Conservation (phyloP, 2,113 vertebrate species). For the Grammomys dolichurus region DNA sequence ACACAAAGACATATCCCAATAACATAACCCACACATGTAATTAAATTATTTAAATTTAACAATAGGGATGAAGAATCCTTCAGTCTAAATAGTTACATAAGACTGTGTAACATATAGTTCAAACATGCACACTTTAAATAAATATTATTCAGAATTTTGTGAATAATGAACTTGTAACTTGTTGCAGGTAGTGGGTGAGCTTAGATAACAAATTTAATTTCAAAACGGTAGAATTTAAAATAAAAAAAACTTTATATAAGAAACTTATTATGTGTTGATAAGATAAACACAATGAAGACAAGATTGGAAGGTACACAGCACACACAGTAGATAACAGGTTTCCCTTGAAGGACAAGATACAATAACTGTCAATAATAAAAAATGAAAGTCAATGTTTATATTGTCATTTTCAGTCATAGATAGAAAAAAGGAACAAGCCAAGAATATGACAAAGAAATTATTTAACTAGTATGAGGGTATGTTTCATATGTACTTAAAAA, state of each 20-base stretch:
- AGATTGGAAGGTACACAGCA: not conserved
- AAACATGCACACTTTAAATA: not conserved
- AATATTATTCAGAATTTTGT: not conserved
- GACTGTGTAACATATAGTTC: not conserved
- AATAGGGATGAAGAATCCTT: not conserved
- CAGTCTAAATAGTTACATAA: not conserved
- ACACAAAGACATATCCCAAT: not conserved
- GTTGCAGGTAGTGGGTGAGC: not conserved
- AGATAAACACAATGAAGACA: not conserved
- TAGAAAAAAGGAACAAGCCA: not conserved
- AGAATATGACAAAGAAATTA: too few species aligned
- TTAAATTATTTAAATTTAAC: not conserved
- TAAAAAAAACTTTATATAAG: not conserved
- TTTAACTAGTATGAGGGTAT: not conserved
- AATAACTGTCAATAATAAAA: not conserved
- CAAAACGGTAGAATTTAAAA: constrained; percentile 11
- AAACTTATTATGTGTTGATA: not conserved
- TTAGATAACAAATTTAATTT: not conserved
- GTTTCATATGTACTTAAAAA: not conserved
- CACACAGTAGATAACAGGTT: not conserved
- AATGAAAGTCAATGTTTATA: not conserved
- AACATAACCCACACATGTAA: not conserved
- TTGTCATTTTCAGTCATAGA: not conserved
- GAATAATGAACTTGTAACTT: not conserved
- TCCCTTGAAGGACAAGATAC: not conserved